Evolutionary conservation across 2,797 vertebrate species (phyloP), one percentile per base, ranked within the genome.

Genomic region (Anguilla obscura): DNA sequence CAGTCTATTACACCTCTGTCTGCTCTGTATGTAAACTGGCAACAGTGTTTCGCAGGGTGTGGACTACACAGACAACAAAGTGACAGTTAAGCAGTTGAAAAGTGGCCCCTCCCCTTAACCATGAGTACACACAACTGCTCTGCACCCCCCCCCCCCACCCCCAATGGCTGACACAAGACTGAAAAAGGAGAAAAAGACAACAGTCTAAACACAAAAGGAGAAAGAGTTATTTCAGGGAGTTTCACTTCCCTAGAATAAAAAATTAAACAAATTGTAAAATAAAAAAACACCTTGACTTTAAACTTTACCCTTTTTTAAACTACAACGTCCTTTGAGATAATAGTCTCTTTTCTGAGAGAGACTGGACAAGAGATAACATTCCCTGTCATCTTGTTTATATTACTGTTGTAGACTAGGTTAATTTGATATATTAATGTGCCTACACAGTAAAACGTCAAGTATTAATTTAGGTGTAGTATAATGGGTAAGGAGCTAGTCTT

Each of bases 31-130:
- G 79, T 45, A 82, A 50, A 82, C 79, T 7, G 4, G 0, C 76
- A 48, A 6, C 40, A 24, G 79, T 50, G 79, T 82, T 50, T 8
- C 40, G 7, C n/a, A n/a, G 40, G 79, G 45, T 9, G 45, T 48
- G 45, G 79, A 80, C 2, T 21, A 24, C 76, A 80, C 16, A n/a
- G 79, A 50, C 9, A 50, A 12, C 45, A 82, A 50, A 82, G 45
- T 24, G 40, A 82, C 45, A 50, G 79, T 48, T 82, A 82, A 82
- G 40, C 45, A 50, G 40, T 82, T 50, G 45, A 82, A 82, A 48
- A 50, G 40, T 50, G 40, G n/a, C 18, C 21, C 45, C 40, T 1
- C 45, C 79, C 79, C 45, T 82, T 45, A 40, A 45, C 36, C n/a
- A 24, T 30, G 21, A 82, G 18, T 82, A 50, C 79, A 82, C 10